Base-by-base conservation (phyloP, 2,888 invertebrate species). In the Cephus rjabovi region DNA sequence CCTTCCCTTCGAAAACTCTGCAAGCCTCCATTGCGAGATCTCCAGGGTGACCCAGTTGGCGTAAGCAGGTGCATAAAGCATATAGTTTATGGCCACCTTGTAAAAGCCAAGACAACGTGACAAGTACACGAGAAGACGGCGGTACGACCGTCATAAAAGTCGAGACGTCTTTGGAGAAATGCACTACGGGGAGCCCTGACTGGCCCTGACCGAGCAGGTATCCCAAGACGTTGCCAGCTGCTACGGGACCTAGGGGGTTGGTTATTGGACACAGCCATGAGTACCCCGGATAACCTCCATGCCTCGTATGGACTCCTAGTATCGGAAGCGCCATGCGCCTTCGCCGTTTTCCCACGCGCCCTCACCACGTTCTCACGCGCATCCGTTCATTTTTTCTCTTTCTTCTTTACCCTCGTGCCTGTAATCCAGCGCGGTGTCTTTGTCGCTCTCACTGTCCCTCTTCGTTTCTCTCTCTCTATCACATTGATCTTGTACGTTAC, bases 291-390 rank as follows among this genome's bases (percentile, higher is more conserved):
- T 23, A 79, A 80, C 75, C 85, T 86, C 86, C 82, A 84, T 75
- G 56, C 23, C 4, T 70, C 80, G 86, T 84, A 83, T 91, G 89
- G 69, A 79, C 81, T 87, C 91, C 91, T 90, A 89, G 81, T 89
- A 87, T 75, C 79, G 85, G 85, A 90, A 91, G 91, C 91, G 90
- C 91, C 90, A 90, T 84, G 88, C 88, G 87, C 89, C 88, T 89
- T 87, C 88, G 84, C 86, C 85, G 89, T 90, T 90, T 91, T 91
- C 90, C 90, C 91, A 91, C 91, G 90, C 90, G 88, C 87, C 89
- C 89, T 89, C 89, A 84, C 82, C 80, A 81, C 82, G 89, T 90
- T 91, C 91, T 90, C 91, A 90, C 91, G 71, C 71, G 31, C 71
- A 31, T 56, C 56, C 56, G 56, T 56, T 56, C 23, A 23, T 56